Percentiles rank a stretch among this genome's conserved stretches.
phyloP scores from a whole-genome alignment of 2,113 vertebrate genomes.

The Eretmochelys imbricata region DNA sequence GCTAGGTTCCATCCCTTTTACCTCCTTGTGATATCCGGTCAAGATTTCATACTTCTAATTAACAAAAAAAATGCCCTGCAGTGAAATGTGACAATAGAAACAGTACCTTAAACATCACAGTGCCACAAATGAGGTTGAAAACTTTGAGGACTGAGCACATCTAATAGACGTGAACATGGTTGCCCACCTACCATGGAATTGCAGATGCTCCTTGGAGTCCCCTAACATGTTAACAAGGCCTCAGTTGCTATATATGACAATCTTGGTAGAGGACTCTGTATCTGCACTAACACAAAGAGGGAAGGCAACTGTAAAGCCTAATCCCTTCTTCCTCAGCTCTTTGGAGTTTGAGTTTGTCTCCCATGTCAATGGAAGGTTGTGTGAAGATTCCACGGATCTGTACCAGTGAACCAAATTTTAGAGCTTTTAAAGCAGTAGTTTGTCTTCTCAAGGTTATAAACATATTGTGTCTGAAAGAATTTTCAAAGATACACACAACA shows the following conservation, averaged over 20 bases:
- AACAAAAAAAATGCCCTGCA: background rate
- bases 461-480: background rate
- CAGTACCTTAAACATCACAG: background rate
- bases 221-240: background rate
- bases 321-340: background rate
- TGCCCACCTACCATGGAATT: background rate
- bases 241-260: background rate
- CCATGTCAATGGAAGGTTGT: rapidly evolving
- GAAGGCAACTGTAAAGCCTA: background rate
- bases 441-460: background rate
- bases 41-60: background rate
- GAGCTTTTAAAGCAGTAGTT: background rate
- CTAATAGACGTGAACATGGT: background rate
- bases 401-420: background rate
- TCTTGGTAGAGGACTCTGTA: background rate
- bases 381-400: background rate
- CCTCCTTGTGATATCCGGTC: background rate
- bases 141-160: background rate
- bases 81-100: constrained; percentile 19
- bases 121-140: background rate
- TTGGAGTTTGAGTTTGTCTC: background rate
- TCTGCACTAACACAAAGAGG: background rate
- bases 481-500: background rate
- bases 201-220: background rate
- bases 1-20: background rate